Evolutionary conservation across 92 coral and sea anemone species (phyloP).

Genomic region (Ricordea florida): DNA sequence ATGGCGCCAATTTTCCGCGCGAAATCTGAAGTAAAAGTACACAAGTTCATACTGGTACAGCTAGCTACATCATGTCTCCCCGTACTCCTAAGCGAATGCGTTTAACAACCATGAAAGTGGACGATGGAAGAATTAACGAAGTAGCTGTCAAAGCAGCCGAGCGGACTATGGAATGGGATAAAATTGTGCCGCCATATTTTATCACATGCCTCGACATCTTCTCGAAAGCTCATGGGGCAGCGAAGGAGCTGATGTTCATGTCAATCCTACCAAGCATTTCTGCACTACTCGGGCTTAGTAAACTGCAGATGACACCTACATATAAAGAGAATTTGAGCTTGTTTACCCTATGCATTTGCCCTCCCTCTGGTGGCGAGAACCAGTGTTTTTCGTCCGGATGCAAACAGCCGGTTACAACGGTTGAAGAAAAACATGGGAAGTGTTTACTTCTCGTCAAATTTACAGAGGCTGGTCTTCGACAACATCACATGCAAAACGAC

Average conservation of each 20-base stretch:
- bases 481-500: slow-evolving; percentile 36
- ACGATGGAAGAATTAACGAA: neutral
- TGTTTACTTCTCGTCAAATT: slow-evolving; percentile 52
- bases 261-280: slow-evolving; percentile 26
- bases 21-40: no score
- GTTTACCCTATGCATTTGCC: slow-evolving; percentile 32
- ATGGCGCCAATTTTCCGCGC: no score
- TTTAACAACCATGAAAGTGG: no score
- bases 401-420: slow-evolving; percentile 20
- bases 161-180: neutral
- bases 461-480: slow-evolving; percentile 53
- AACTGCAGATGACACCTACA: slow-evolving; percentile 20
- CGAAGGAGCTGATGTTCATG: slow-evolving; percentile 34
- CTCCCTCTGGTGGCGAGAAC: slow-evolving; percentile 49
- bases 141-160: slow-evolving; percentile 16
- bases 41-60: no score
- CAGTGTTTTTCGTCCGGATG: slow-evolving; percentile 30
- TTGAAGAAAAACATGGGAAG: slow-evolving; percentile 5
- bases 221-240: slow-evolving; percentile 34
- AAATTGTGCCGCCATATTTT: slow-evolving; percentile 1
- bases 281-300: slow-evolving; percentile 35
- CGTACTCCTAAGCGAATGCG: no score
- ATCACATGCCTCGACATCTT: slow-evolving; percentile 13
- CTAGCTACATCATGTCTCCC: no score
- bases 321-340: slow-evolving; percentile 31